Percentiles rank a stretch among this genome's conserved stretches.
phyloP scores from a whole-genome alignment of 2,888 invertebrate species.

The Cerastis leucographa region DNA sequence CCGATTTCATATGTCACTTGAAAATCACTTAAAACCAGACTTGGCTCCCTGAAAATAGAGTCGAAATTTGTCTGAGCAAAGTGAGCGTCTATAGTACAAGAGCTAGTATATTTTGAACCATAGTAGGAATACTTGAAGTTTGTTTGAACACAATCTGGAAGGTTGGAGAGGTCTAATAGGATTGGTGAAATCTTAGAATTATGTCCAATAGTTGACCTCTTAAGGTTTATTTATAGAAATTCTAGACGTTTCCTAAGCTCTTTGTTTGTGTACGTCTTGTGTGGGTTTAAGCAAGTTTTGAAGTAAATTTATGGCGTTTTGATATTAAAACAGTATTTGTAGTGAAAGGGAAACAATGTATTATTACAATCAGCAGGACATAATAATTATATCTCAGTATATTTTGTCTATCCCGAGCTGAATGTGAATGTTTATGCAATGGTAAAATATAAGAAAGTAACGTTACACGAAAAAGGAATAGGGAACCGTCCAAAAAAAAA shows the following conservation, averaged over 20 bases:
- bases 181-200: constrained; percentile 9
- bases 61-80: not conserved
- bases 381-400: too few species aligned
- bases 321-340: not conserved
- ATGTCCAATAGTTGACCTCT: not conserved
- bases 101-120: constrained; percentile 36
- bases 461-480: too few species aligned
- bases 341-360: not conserved
- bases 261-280: not conserved
- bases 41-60: accelerated
- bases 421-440: too few species aligned
- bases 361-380: too few species aligned
- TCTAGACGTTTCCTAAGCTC: constrained; percentile 8
- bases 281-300: not conserved
- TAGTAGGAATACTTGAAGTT: constrained; percentile 17
- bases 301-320: not conserved
- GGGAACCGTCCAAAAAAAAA: too few species aligned
- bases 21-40: too few species aligned
- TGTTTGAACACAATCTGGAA: constrained; percentile 15
- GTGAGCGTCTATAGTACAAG: not conserved
- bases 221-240: constrained; percentile 1
- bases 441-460: too few species aligned
- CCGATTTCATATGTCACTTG: constrained; percentile 58
- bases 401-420: too few species aligned
- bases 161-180: constrained; percentile 16